Conservation (phyloP, 2,797 vertebrate species). For the Halcyon chelicuti region DNA sequence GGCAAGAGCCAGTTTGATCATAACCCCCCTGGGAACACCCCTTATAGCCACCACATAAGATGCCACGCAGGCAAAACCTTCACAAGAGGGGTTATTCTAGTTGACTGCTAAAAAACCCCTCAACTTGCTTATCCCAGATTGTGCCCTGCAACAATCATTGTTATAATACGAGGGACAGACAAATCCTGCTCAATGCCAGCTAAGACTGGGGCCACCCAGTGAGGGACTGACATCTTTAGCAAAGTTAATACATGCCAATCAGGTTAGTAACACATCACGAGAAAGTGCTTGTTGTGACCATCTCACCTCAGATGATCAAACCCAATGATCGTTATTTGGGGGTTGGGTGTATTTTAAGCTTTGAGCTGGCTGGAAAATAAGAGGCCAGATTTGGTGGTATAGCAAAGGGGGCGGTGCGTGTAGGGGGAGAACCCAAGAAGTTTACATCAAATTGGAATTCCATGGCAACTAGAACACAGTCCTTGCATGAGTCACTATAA, state of each 20-base stretch:
- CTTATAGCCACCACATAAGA: neutral
- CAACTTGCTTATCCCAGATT: neutral
- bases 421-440: neutral
- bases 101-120: neutral
- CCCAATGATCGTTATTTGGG: neutral
- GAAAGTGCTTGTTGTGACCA: neutral
- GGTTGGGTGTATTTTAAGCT: neutral
- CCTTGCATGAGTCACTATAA: neutral
- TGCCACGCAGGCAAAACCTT: neutral
- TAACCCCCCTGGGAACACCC: neutral
- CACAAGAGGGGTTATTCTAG: neutral
- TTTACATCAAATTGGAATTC: neutral
- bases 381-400: neutral
- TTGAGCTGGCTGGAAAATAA: neutral
- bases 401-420: neutral
- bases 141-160: rapidly evolving
- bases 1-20: neutral
- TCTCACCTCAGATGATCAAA: neutral
- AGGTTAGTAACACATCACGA: slow-evolving; percentile 4
- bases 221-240: neutral
- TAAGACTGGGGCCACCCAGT: neutral
- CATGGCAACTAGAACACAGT: neutral
- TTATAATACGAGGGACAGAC: neutral
- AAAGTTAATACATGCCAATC: slow-evolving; percentile 14
- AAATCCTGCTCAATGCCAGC: neutral